Percentiles rank a stretch among this genome's conserved stretches.
These are phyloP conservation scores for Setipinna tenuifilis DNA, from an alignment of 2,797 vertebrate genomes.

Conservation along the genomic window DNA sequence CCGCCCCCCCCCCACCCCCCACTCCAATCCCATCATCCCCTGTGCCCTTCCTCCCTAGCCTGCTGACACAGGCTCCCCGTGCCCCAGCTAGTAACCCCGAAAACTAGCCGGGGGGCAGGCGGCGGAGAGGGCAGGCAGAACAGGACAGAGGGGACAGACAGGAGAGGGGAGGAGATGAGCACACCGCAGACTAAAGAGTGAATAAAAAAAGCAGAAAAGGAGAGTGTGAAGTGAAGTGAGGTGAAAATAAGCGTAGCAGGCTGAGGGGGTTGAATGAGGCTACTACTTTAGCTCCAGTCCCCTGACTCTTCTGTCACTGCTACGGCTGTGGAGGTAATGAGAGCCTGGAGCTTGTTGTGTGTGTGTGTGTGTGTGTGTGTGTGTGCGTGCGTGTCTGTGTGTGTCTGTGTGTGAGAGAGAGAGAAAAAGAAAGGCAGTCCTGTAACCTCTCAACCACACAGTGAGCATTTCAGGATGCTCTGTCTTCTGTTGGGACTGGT, in stretches of 20 bases:
- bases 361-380: neutral
- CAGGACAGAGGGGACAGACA: too few species aligned
- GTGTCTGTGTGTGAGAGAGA: too few species aligned
- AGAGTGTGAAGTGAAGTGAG: neutral
- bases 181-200: neutral
- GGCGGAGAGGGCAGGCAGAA: too few species aligned
- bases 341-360: neutral
- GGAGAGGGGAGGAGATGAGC: neutral
- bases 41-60: neutral
- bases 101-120: neutral
- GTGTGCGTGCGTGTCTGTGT: too few species aligned
- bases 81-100: neutral
- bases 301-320: neutral
- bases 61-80: slow-evolving; percentile 15
- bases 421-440: too few species aligned
- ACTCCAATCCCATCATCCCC: neutral
- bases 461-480: too few species aligned
- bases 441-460: too few species aligned
- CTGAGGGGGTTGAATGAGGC: neutral
- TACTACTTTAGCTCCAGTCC: neutral
- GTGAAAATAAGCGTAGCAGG: neutral
- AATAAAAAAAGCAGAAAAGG: neutral
- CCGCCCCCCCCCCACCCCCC: neutral
- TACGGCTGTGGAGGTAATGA: neutral
- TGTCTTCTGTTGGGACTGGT: too few species aligned